Percentiles rank a stretch among this genome's conserved stretches.
Conservation (phyloP, 2,888 invertebrate genomes). For the Gastracanthus pulcherrimus region DNA sequence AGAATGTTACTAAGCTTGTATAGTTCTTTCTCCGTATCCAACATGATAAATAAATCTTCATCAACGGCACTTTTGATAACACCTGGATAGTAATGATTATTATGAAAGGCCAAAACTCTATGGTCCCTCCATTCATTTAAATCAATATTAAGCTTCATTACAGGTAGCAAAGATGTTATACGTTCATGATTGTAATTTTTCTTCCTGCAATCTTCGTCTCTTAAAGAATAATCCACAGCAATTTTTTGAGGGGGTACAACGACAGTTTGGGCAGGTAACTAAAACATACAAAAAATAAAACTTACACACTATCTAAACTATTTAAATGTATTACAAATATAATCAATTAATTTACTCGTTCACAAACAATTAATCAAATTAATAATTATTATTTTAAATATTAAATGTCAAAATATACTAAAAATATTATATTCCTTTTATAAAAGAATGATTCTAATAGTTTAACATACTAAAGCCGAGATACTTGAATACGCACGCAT, state of each 20-base stretch:
- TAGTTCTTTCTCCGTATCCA: conserved; percentile 87
- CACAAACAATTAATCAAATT: too few relatives aligned
- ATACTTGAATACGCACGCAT: too few relatives aligned
- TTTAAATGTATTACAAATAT: too few relatives aligned
- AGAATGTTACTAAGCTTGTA: conserved; percentile 88
- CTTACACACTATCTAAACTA: too few relatives aligned
- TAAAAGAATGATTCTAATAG: too few relatives aligned
- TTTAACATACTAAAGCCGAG: too few relatives aligned
- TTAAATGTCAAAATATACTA: too few relatives aligned
- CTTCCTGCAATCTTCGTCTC: conserved; percentile 72
- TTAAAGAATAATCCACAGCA: conserved; percentile 81
- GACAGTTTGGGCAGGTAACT: conserved; percentile 71
- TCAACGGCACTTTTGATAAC: conserved; percentile 87
- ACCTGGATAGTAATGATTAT: conserved; percentile 90
- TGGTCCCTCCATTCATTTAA: conserved; percentile 96
- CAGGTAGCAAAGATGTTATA: conserved; percentile 58
- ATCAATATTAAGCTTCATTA: conserved; percentile 81
- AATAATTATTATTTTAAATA: too few relatives aligned
- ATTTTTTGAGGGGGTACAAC: conserved; percentile 79
- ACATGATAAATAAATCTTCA: conserved; percentile 87
- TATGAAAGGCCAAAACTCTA: conserved; percentile 92
- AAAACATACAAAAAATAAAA: conserved; percentile 36
- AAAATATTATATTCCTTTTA: too few relatives aligned
- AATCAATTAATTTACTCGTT: too few relatives aligned
- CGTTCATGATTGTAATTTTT: conserved; percentile 69